Conservation (phyloP, 1,140 invertebrate species). For the Cepaea nemoralis region DNA sequence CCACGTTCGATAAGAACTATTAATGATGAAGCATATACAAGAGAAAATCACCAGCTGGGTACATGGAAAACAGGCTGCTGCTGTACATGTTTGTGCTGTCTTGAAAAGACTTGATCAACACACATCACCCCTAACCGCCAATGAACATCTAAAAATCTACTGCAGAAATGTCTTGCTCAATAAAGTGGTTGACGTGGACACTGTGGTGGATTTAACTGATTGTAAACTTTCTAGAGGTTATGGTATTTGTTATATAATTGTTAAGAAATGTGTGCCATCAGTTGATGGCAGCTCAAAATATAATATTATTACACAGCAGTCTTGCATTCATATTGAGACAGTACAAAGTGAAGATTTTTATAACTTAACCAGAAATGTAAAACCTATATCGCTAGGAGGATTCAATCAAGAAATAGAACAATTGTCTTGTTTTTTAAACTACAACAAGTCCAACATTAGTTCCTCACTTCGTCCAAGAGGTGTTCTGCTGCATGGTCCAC, state of each 20-base stretch:
- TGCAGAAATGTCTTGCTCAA: conserved; percentile 19
- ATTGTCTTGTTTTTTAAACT: background rate
- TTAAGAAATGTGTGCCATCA: background rate
- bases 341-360: conserved; percentile 34
- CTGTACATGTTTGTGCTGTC: conserved; percentile 3
- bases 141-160: background rate
- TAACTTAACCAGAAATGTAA: background rate
- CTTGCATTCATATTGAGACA: conserved; percentile 2
- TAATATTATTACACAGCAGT: background rate
- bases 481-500: conserved; percentile 63
- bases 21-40: background rate
- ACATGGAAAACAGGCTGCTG: background rate
- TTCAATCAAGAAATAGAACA: background rate
- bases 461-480: conserved; percentile 37
- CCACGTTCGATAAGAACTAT: background rate
- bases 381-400: conserved; percentile 2
- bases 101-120: background rate
- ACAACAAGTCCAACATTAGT: background rate
- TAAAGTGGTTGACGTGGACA: background rate
- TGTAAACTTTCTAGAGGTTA: conserved; percentile 17
- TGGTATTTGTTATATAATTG: conserved; percentile 16
- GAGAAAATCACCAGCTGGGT: background rate
- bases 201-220: background rate
- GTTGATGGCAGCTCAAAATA: background rate
- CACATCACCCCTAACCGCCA: background rate